These are phyloP conservation scores for Vimba vimba DNA, from an alignment of 2,113 vertebrate species.

Conservation along the genomic window DNA sequence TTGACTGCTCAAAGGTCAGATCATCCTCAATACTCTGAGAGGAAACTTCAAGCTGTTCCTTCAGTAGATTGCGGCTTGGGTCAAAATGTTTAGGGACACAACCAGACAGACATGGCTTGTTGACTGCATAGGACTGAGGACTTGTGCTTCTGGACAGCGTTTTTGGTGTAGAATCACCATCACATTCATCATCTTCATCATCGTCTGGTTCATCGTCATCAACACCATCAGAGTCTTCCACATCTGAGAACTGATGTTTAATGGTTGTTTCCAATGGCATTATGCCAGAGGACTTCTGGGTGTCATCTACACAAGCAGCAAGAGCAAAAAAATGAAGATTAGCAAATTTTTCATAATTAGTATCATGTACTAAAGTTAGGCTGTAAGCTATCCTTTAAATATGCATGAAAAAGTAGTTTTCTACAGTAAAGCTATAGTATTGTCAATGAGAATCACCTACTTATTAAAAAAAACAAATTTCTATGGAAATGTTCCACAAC, in stretches of 20 bases:
- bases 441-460: too few relatives aligned
- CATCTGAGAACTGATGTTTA: slow-evolving; percentile 97
- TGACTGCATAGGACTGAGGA: slow-evolving; percentile 85
- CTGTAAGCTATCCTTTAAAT: not conserved
- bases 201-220: slow-evolving; percentile 95
- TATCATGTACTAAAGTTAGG: not conserved
- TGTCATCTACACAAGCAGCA: slow-evolving; percentile 78
- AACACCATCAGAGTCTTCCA: slow-evolving; percentile 89
- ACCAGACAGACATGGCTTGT: slow-evolving; percentile 82
- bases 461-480: too few relatives aligned
- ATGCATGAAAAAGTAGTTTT: not conserved
- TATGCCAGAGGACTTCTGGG: slow-evolving; percentile 82
- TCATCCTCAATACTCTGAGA: slow-evolving; percentile 84
- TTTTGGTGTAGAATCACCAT: slow-evolving; percentile 93
- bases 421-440: too few relatives aligned
- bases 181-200: slow-evolving; percentile 91
- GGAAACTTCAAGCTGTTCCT: slow-evolving; percentile 83
- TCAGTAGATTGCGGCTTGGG: slow-evolving; percentile 71
- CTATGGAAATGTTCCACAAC: too few relatives aligned
- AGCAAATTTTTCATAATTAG: not conserved
- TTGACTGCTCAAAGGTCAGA: slow-evolving; percentile 81
- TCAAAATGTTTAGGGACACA: slow-evolving; percentile 80
- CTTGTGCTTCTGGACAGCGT: slow-evolving; percentile 93
- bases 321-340: slow-evolving; percentile 12
- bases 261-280: slow-evolving; percentile 74